Base-by-base conservation (phyloP, 2,888 invertebrate genomes). In the Zeuzera pyrina region DNA sequence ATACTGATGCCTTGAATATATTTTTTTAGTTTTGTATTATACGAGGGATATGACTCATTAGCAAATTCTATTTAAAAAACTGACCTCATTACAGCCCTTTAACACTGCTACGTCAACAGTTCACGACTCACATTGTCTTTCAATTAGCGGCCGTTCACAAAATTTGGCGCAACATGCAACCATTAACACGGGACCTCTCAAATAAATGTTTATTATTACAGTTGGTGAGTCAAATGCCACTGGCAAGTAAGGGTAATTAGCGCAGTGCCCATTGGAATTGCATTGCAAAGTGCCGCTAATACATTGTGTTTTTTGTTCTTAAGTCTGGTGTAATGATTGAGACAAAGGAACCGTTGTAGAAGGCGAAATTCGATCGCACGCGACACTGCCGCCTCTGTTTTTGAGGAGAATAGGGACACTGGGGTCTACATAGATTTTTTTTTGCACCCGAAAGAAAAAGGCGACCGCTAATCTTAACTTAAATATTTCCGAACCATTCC, bases 191-290 rank as follows among this genome's bases (percentile, higher is more conserved):
- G n/a, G n/a, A n/a, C n/a, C n/a, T n/a, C n/a, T n/a, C n/a, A n/a
- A n/a, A n/a, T n/a, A n/a, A n/a, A n/a, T n/a, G n/a, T n/a, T n/a
- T n/a, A n/a, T n/a, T n/a, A n/a, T n/a, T n/a, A n/a, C n/a, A n/a
- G n/a, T n/a, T n/a, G n/a, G n/a, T n/a, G n/a, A n/a, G n/a, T n/a
- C n/a, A n/a, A n/a, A n/a, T n/a, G n/a, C n/a, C 73, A 70, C 54
- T 45, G 59, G 61, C 79, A 78, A 72, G 77, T 79, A 78, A 77
- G 77, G 76, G 74, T 72, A 67, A 78, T 79, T 79, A 79, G 61
- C 49, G 43, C 43, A n/a, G n/a, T n/a, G n/a, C n/a, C n/a, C n/a
- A 27, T 36, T 30, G 36, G 27, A 36, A 36, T 36, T 36, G 36
- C 36, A 36, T 29, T 37, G 56, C 53, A 78, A 76, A 78, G 71